A percentile compares a stretch with the other conserved stretches of the same genome.
phyloP scores from a whole-genome alignment of 2,113 vertebrate species.

The Lophotis ruficrista region DNA sequence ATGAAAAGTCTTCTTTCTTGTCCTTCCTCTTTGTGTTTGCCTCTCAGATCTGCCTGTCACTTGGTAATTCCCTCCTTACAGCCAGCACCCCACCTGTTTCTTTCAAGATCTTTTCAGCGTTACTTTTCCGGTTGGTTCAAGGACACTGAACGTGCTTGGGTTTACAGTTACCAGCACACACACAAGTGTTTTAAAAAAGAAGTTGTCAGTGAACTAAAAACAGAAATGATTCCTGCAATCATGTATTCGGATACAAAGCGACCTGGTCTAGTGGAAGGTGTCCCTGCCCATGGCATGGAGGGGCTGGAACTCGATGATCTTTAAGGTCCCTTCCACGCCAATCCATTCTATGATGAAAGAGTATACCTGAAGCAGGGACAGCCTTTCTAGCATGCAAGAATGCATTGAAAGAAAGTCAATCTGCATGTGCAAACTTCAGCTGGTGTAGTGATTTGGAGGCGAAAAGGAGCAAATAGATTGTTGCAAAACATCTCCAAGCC shows the following conservation, averaged over 20 bases:
- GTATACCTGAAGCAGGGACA: background rate
- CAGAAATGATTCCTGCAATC: too few relatives aligned
- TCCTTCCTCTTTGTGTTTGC: background rate
- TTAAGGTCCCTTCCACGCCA: too few relatives aligned
- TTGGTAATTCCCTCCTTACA: background rate
- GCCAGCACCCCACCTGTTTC: background rate
- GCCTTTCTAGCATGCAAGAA: background rate
- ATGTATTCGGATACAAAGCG: background rate
- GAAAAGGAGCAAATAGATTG: rapidly evolving
- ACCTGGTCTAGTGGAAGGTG: too few relatives aligned
- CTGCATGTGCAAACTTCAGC: rapidly evolving
- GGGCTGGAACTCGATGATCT: too few relatives aligned
- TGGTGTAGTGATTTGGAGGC: rapidly evolving
- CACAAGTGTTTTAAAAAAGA: background rate
- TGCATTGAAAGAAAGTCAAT: rapidly evolving
- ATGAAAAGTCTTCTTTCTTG: rapidly evolving
- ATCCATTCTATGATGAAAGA: too few relatives aligned
- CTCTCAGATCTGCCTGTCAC: background rate
- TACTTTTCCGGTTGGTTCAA: background rate
- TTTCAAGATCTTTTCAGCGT: background rate
- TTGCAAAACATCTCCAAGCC: background rate
- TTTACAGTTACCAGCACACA: background rate
- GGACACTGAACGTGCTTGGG: rapidly evolving
- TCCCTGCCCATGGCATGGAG: too few relatives aligned
- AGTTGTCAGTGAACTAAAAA: background rate